phyloP scores from a whole-genome alignment of 1,140 invertebrate genomes.

The Xylocopa sonorina region DNA sequence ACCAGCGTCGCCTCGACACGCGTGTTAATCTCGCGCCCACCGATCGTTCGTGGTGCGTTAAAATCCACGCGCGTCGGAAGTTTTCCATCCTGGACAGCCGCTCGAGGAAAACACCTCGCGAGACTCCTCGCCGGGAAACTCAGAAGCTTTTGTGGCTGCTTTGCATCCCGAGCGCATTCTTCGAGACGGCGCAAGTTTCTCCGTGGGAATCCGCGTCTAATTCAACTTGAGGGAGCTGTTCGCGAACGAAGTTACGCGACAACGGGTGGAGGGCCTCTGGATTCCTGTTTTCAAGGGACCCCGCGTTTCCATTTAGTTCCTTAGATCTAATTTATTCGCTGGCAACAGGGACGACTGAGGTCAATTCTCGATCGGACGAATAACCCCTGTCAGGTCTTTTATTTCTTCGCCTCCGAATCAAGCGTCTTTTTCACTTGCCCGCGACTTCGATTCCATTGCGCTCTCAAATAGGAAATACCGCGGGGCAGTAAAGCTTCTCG shows the following conservation, averaged over 20 bases:
- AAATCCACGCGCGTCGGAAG: neutral
- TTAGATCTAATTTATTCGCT: neutral
- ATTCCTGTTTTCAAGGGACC: too few species aligned
- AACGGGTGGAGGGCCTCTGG: neutral
- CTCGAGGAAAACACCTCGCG: neutral
- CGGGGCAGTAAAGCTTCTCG: neutral
- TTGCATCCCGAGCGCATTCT: conserved; percentile 2
- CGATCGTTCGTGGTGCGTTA: conserved; percentile 22
- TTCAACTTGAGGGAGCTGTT: neutral
- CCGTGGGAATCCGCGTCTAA: neutral
- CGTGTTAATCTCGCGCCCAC: neutral
- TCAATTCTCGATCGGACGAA: neutral
- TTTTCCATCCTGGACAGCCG: neutral
- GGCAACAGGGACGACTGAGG: too few species aligned
- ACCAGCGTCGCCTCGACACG: neutral
- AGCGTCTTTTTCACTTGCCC: too few species aligned
- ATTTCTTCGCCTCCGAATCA: too few species aligned
- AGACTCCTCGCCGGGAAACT: neutral
- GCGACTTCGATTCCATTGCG: too few species aligned
- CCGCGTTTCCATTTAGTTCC: neutral
- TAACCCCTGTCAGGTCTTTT: too few species aligned
- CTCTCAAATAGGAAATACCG: neutral
- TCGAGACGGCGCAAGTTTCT: neutral
- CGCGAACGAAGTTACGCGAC: neutral
- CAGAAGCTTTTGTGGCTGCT: neutral